Base-by-base conservation (phyloP, 2,797 vertebrate species). In the Yasuhikotakia modesta region DNA sequence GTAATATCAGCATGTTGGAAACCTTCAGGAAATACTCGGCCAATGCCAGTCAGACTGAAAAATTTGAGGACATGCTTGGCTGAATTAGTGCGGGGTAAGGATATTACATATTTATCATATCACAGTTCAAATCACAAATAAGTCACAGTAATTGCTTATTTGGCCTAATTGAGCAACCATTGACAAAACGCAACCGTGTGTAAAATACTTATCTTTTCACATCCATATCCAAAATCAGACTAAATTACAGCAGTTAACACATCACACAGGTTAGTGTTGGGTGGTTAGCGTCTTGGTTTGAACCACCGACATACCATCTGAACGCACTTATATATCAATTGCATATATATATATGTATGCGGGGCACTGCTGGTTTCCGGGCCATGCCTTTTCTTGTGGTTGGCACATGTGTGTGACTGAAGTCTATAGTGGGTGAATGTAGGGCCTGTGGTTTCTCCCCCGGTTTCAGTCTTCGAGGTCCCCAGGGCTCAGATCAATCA, bases 361-460 rank as follows among this genome's bases (percentile, higher is more conserved):
- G 86, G 89, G 90, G 86, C 88, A 90, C 88, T 85, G 84, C 70
- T 90, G 91, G 91, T 91, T 93, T 92, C 90, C 90, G 84, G 92
- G 89, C 90, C 85, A 86, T 85, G 87, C 89, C 87, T 81, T 93
- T 93, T 94, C 90, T 94, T 94, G 93, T 93, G 93, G 92, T 90
- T 89, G 73, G 85, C 91, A 91, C 90, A 93, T 92, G 88, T 93
- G 92, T 87, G 90, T 75, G 88, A 89, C 91, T 93, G 90, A 90
- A 89, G 88, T 87, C 85, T 78, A 78, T 82, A 90, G 85, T 90
- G 89, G 87, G 89, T 87, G 83, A 81, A 80, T 90, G 87, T 82
- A 69, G 68, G 0, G 78, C 76, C 79, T 86, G 83, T 82, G 86
- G 77, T 83, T 86, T 85, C 84, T 78, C 75, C 86, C 79, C 82